These are phyloP conservation scores for Notoglanidium macrostoma DNA, from an alignment of 2,797 vertebrate species.

Conservation along the genomic window DNA sequence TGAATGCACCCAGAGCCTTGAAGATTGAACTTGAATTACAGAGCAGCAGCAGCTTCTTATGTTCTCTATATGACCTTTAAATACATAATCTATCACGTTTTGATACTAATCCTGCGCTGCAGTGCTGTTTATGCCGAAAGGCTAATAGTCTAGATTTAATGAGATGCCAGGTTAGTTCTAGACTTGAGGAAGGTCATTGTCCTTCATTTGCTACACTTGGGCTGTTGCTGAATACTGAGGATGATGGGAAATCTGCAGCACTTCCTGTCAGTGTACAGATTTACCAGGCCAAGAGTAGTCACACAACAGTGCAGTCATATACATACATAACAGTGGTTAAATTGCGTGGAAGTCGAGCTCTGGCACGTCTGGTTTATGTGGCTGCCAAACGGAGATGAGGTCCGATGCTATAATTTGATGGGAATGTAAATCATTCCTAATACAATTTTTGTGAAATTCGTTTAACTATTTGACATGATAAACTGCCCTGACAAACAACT, in stretches of 20 bases:
- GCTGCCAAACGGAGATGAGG: conserved; percentile 4
- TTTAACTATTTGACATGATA: conserved; percentile 21
- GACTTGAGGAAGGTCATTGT: conserved; percentile 32
- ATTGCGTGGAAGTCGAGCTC: not conserved
- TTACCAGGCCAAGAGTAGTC: conserved; percentile 47
- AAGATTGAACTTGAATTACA: conserved; percentile 14
- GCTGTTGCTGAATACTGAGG: conserved; percentile 51
- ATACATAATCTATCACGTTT: conserved; percentile 51
- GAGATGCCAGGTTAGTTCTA: conserved; percentile 42
- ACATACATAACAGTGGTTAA: conserved; percentile 19
- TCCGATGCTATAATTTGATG: conserved; percentile 18
- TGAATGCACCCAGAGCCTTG: conserved; percentile 10
- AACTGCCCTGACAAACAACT: conserved; percentile 5
- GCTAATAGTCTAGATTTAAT: conserved; percentile 39
- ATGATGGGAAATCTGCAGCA: conserved; percentile 57
- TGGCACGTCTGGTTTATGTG: not conserved
- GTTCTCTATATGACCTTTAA: conserved; percentile 51
- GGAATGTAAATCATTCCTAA: conserved; percentile 22
- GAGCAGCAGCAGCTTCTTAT: conserved; percentile 17
- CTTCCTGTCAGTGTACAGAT: conserved; percentile 31
- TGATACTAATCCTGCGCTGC: conserved; percentile 36
- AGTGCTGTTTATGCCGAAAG: conserved; percentile 40
- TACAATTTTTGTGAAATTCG: conserved; percentile 14
- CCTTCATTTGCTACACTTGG: not conserved
- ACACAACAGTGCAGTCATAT: conserved; percentile 43